Evolutionary conservation across 2,797 vertebrate genomes (phyloP).

Genomic region (Pipistrellus pipistrellus): DNA sequence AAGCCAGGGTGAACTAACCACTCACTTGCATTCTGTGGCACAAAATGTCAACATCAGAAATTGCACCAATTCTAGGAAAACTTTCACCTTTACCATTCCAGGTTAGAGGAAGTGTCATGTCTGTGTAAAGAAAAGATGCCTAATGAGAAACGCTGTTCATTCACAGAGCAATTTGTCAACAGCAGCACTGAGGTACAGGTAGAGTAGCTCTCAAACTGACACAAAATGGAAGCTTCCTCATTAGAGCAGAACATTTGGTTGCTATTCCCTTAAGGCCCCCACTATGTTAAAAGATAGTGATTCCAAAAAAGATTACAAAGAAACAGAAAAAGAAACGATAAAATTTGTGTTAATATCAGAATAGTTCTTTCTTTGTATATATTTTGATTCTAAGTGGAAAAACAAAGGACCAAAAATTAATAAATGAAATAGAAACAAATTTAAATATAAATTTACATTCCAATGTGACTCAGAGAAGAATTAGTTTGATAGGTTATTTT

Average conservation of each 20-base stretch:
- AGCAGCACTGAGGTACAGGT: background rate
- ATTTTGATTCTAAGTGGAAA: background rate
- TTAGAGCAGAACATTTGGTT: too few species aligned
- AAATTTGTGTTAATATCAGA: background rate
- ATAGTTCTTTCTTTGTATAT: background rate
- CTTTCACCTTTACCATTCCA: background rate
- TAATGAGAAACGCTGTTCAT: background rate
- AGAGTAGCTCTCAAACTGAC: background rate
- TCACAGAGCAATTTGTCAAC: background rate
- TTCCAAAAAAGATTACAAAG: constrained; percentile 1
- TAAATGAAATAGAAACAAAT: background rate
- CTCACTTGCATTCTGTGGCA: background rate
- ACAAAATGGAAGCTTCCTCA: background rate
- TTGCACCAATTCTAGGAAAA: background rate
- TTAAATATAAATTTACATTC: background rate
- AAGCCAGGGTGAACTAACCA: background rate
- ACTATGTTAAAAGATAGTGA: background rate
- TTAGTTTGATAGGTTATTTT: background rate
- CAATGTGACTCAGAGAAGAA: background rate
- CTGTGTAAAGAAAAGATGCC: background rate
- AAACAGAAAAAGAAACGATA: background rate
- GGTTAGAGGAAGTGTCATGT: background rate
- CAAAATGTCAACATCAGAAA: background rate
- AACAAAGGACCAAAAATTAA: background rate
- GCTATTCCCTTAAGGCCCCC: too few species aligned